Evolutionary conservation across 64 coral and sea anemone genomes (phyloP), one percentile per base, ranked within the genome.

Genomic region (Acropora tenuis): DNA sequence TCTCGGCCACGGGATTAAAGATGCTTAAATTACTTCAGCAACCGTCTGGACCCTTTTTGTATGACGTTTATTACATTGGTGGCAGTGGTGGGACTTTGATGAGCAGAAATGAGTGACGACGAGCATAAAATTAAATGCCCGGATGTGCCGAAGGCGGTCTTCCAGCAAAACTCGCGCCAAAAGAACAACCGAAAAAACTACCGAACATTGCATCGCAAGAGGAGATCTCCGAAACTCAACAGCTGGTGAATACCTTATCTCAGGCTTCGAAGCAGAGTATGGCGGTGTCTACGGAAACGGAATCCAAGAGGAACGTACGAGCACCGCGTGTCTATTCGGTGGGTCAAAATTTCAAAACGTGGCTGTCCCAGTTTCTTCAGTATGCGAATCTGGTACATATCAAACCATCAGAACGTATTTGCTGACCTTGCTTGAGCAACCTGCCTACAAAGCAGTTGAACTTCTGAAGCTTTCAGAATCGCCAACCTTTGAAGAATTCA

Each of bases 401-500:
- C 78, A 69, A 69, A 41, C 52, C 75, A n/a, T 68, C 46, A 47
- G 50, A 75, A 86, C 92, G 18, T 88, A 81, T 88, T 79, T 93
- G 45, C 84, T 93, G 3, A 93, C 44, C 30, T 41, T 58, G 67
- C 16, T 93, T 41, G 92, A 93, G 72, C 86, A 88, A 79, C 86
- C 65, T 43, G 86, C 92, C 4, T 93, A 71, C 78, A 88, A 63
- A 88, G 92, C 85, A 5, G 86, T 88, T 44, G 73, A 87, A 47
- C 83, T 87, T 1, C 75, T 92, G 47, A 77, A 71, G 30, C 40
- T 92, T 15, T 71, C 77, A 12, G 63, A 52, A 73, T 41, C 8
- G 45, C 63, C 88, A 20, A 60, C 76, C 2, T 88, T 72, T 20
- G 16, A 75, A 8, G 78, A 80, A 79, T 93, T 93, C 49, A 82